Conservation (phyloP, 2,113 vertebrate genomes). For the Istiophorus platypterus region DNA sequence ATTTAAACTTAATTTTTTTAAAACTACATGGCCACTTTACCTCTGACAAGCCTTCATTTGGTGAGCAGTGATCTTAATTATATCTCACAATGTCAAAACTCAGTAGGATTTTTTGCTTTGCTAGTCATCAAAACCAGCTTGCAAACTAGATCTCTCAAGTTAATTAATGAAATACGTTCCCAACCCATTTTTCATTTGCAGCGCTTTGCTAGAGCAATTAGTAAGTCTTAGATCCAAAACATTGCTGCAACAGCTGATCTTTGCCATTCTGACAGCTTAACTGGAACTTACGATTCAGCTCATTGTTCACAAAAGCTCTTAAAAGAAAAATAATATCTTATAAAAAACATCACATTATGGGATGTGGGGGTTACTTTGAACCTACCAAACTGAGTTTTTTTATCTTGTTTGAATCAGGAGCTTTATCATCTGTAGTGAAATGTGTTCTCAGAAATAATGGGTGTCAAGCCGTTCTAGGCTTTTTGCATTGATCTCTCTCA, state of each 20-base stretch:
- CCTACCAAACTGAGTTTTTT: slow-evolving; percentile 8
- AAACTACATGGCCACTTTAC: no score
- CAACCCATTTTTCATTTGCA: slow-evolving; percentile 61
- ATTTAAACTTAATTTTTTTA: no score
- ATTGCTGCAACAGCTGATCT: slow-evolving; percentile 58
- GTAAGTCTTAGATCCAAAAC: slow-evolving; percentile 58
- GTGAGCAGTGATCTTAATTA: slow-evolving; percentile 18
- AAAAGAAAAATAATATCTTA: not conserved
- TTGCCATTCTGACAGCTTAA: slow-evolving; percentile 60
- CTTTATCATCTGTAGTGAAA: slow-evolving; percentile 41
- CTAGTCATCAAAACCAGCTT: slow-evolving; percentile 40
- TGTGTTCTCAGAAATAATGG: slow-evolving; percentile 30
- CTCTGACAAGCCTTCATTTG: slow-evolving; percentile 5
- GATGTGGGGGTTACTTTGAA: slow-evolving; percentile 9
- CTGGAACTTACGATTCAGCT: slow-evolving; percentile 51
- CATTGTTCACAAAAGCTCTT: slow-evolving; percentile 45
- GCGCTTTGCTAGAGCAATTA: slow-evolving; percentile 63
- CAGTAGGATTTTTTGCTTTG: slow-evolving; percentile 8
- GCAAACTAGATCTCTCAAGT: slow-evolving; percentile 35
- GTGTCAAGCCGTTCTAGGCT: slow-evolving; percentile 32
- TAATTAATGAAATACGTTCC: slow-evolving; percentile 57
- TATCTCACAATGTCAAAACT: slow-evolving; percentile 6
- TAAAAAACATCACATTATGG: not conserved
- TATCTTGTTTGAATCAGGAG: not conserved
- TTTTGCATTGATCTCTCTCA: slow-evolving; percentile 39